phyloP scores from a whole-genome alignment of 2,797 vertebrate species.

The Fundulus diaphanus region DNA sequence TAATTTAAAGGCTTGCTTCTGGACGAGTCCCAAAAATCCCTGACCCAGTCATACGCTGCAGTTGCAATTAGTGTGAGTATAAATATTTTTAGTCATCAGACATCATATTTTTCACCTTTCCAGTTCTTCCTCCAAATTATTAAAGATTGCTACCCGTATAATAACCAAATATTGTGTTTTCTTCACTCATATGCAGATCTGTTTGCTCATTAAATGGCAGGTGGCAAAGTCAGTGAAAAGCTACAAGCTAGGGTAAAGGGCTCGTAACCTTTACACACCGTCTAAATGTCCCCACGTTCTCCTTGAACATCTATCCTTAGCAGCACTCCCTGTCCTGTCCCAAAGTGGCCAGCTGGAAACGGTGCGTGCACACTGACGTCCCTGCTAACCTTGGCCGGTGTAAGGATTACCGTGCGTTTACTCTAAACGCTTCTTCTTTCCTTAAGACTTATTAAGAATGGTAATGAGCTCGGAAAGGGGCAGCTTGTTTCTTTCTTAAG shows the following conservation, averaged over 20 bases:
- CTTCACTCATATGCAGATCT: slow-evolving; percentile 46
- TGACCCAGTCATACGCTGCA: slow-evolving; percentile 51
- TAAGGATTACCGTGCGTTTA: slow-evolving; percentile 99
- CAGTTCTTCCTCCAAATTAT: slow-evolving; percentile 15
- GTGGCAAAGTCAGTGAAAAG: slow-evolving; percentile 57
- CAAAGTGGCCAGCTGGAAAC: slow-evolving; percentile 78
- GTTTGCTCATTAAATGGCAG: slow-evolving; percentile 67
- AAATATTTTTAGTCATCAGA: slow-evolving; percentile 36
- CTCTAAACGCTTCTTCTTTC: slow-evolving; percentile 98
- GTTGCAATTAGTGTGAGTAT: slow-evolving; percentile 51
- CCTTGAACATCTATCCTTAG: slow-evolving; percentile 78
- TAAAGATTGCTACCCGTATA: slow-evolving; percentile 10
- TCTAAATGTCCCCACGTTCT: slow-evolving; percentile 69
- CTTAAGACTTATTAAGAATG: slow-evolving; percentile 99
- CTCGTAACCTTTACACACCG: slow-evolving; percentile 65
- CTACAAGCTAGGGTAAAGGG: slow-evolving; percentile 57
- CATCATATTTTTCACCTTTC: slow-evolving; percentile 13
- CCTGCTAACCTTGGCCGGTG: slow-evolving; percentile 98
- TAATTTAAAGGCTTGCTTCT: slow-evolving; percentile 75
- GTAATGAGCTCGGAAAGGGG: slow-evolving; percentile 99
- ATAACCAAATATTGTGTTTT: slow-evolving; percentile 32
- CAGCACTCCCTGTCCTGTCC: slow-evolving; percentile 70
- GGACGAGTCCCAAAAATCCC: slow-evolving; percentile 75
- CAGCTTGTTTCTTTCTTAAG: slow-evolving; percentile 86
- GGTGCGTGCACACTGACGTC: slow-evolving; percentile 88